Conservation (phyloP, 1,140 invertebrate genomes). For the Trichonephila inaurata region DNA sequence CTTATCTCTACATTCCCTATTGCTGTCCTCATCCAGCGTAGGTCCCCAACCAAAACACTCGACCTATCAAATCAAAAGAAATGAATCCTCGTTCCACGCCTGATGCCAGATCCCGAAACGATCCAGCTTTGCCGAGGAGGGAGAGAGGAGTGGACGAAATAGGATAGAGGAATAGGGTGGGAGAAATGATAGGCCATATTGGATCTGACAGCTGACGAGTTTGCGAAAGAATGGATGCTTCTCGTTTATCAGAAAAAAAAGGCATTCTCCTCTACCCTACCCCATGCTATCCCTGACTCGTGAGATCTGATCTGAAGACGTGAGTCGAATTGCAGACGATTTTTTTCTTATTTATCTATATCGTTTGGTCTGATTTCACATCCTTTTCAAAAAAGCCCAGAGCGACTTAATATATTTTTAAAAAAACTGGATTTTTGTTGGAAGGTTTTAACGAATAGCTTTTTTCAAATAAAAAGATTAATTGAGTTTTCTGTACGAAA, state of each 20-base stretch:
- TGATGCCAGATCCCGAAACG: not conserved
- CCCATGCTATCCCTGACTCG: not conserved
- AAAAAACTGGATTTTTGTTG: too few relatives aligned
- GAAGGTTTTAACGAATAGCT: too few relatives aligned
- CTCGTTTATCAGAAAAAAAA: conserved; percentile 13
- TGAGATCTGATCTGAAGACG: conserved; percentile 64
- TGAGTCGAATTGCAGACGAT: conserved; percentile 56
- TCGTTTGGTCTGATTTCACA: conserved; percentile 10
- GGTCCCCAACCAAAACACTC: not conserved
- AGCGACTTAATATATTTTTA: too few relatives aligned
- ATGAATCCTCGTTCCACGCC: conserved; percentile 44
- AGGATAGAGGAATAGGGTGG: not conserved
- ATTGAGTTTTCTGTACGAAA: too few relatives aligned
- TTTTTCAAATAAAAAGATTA: too few relatives aligned
- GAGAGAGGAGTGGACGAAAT: not conserved
- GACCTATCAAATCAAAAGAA: conserved; percentile 63
- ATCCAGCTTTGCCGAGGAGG: conserved; percentile 2
- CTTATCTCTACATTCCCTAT: not conserved
- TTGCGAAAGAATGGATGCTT: conserved; percentile 60
- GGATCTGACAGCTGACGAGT: conserved; percentile 72
- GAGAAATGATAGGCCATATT: conserved; percentile 58
- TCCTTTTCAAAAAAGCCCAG: not conserved
- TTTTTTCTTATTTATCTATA: not conserved
- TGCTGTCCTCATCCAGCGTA: not conserved
- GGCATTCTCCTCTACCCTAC: not conserved